A percentile compares a stretch with the other conserved stretches of the same genome.
Conservation (phyloP, 2,888 invertebrate genomes). For the Nesidiocoris tenuis region DNA sequence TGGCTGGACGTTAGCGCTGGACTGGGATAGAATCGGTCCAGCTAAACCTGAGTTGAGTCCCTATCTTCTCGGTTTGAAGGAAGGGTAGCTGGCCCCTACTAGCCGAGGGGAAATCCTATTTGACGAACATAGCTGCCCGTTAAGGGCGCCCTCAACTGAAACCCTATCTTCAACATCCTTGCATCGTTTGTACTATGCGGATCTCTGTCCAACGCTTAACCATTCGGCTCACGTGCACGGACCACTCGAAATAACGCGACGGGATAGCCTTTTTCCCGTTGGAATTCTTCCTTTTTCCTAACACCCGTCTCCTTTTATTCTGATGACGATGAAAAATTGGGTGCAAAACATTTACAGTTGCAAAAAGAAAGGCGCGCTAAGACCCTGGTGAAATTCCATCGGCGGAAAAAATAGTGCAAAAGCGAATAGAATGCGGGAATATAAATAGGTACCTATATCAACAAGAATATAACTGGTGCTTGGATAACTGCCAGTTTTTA, state of each 20-base stretch:
- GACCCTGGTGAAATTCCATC: too few species aligned
- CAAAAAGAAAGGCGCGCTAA: too few species aligned
- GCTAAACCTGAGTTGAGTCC: background rate
- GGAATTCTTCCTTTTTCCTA: background rate
- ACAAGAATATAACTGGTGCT: too few species aligned
- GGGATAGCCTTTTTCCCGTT: background rate
- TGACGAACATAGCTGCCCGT: background rate
- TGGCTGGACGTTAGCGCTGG: background rate
- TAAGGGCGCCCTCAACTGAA: too few species aligned
- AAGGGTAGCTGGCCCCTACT: background rate
- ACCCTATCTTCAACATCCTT: background rate
- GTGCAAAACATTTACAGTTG: background rate
- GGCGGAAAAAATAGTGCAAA: too few species aligned
- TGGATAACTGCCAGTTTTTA: too few species aligned
- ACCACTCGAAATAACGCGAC: background rate
- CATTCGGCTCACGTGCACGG: background rate
- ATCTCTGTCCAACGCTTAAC: background rate
- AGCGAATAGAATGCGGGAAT: too few species aligned
- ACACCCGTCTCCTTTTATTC: background rate
- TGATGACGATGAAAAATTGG: background rate
- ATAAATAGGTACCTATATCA: too few species aligned
- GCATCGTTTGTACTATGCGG: background rate
- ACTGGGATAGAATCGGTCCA: background rate
- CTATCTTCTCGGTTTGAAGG: background rate
- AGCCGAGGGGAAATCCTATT: background rate